Percentiles rank a stretch among this genome's conserved stretches.
Conservation (phyloP, 2,113 vertebrate species). For the Tinamus guttatus region DNA sequence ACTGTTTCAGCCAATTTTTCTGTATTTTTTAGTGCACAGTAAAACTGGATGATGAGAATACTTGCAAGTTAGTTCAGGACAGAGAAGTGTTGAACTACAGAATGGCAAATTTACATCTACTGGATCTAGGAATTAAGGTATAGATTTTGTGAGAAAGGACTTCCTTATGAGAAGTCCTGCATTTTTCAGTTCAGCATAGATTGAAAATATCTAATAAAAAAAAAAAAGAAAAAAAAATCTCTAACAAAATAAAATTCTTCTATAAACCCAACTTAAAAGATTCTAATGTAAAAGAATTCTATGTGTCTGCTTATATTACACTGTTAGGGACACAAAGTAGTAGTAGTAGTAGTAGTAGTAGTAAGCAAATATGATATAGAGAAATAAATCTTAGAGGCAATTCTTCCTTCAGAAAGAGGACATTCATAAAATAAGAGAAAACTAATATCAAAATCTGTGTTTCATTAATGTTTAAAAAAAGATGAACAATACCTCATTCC, state of each 20-base stretch:
- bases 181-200: neutral
- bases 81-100: neutral
- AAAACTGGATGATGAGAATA: neutral
- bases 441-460: neutral
- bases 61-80: neutral
- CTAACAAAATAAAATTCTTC: neutral
- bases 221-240: neutral
- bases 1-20: neutral
- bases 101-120: neutral
- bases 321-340: neutral
- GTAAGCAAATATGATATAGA: neutral
- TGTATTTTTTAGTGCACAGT: neutral
- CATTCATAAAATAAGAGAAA: neutral
- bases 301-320: neutral
- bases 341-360: neutral
- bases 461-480: neutral
- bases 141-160: neutral
- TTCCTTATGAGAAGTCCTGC: neutral
- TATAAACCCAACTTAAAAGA: neutral
- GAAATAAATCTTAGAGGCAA: neutral
- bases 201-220: neutral
- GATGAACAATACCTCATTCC: neutral
- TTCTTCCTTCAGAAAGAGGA: neutral
- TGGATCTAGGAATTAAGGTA: neutral
- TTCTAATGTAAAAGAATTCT: neutral